Evolutionary conservation across 1,140 invertebrate genomes (phyloP), one percentile per base, ranked within the genome.

Genomic region (Hyles vespertilio): DNA sequence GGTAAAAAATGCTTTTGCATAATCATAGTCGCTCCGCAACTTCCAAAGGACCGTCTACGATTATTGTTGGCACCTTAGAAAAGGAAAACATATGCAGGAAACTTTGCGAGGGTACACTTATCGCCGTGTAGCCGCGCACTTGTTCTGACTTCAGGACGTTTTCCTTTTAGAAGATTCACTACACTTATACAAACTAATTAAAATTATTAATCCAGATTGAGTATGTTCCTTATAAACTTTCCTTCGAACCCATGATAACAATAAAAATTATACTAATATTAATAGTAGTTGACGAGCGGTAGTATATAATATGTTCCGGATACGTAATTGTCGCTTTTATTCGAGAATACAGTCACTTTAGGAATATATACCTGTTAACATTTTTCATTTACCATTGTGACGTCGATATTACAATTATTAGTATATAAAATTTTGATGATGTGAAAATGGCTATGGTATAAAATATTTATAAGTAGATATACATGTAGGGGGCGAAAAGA

Each of bases 21-120:
- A 83, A 81, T 74, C 76, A 72, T 69, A 81, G 74, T 55, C 82
- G 77, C 61, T 79, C 77, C 79, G 84, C 85, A 88, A 88, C 85
- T 88, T 87, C 85, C 85, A 77, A 78, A 76, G 75, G 76, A 78
- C 67, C 74, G 81, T 63, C 67, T 77, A 72, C 70, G 74, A 80
- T 82, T 76, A 79, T 69, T 62, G 3, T 53, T 67, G 74, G 59
- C 69, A 68, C 72, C 78, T 86, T 74, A 56, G 49, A 88, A 72
- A 72, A 77, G 71, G 74, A 79, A 86, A 86, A 86, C 83, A 73
- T 77, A 32, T 32, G 61, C 51, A 67, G 70, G 75, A 81, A 48
- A 65, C 64, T 59, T 69, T 74, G 82, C 81, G 81, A 71, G 82
- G 81, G 70, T 86, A 88, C 85, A 70, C 68, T 61, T 63, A 71